Evolutionary conservation across 2,797 vertebrate genomes (phyloP).

Genomic region (Microtus californicus): DNA sequence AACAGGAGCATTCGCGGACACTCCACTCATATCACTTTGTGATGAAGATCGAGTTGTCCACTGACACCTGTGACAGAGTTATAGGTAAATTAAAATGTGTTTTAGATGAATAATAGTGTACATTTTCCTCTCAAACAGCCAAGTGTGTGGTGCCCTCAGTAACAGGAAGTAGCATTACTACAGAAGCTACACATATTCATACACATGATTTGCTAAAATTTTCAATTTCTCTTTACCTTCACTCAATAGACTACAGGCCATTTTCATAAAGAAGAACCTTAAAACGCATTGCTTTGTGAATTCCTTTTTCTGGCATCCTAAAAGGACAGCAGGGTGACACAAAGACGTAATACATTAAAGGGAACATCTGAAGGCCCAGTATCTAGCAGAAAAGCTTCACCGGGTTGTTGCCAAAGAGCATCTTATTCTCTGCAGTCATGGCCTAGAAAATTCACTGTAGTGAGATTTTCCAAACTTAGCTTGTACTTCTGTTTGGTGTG

Average conservation of each 20-base stretch:
- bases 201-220: constrained; percentile 13
- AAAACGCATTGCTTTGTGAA: constrained; percentile 3
- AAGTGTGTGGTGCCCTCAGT: neutral
- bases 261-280: constrained; percentile 13
- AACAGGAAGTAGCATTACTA: neutral
- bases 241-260: neutral
- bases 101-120: constrained; percentile 69
- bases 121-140: constrained; percentile 56
- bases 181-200: neutral
- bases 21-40: constrained; percentile 58
- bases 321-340: neutral
- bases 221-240: constrained; percentile 5
- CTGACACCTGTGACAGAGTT: constrained; percentile 81
- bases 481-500: neutral
- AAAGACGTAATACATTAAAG: neutral
- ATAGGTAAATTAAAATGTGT: constrained; percentile 65
- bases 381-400: neutral
- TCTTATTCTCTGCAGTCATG: neutral
- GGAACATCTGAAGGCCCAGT: neutral
- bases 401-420: neutral
- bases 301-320: constrained; percentile 16
- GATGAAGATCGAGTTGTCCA: constrained; percentile 74
- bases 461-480: neutral
- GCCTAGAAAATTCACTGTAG: neutral
- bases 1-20: constrained; percentile 62